A percentile compares a stretch with the other conserved stretches of the same genome.
Conservation (phyloP, 2,797 vertebrate genomes). For the Takifugu ocellatus region DNA sequence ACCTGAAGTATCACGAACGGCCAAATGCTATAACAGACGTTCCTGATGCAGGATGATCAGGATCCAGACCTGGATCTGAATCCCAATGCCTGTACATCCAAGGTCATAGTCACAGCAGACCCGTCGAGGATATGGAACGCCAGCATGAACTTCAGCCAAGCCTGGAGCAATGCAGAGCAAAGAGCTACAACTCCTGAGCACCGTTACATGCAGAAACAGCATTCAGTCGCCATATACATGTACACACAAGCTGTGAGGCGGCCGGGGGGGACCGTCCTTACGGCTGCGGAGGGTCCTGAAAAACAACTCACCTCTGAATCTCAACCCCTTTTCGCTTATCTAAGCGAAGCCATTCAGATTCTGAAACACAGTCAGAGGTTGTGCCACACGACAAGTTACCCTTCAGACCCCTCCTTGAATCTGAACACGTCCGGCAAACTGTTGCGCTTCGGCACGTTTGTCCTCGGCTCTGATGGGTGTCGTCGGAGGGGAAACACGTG, state of each 20-base stretch:
- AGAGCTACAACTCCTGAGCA: conserved; percentile 20
- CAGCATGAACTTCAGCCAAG: conserved; percentile 14
- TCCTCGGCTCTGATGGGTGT: conserved; percentile 12
- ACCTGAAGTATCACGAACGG: not conserved
- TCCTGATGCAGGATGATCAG: not conserved
- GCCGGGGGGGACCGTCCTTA: not conserved
- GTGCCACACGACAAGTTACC: conserved; percentile 25
- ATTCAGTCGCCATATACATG: conserved; percentile 25
- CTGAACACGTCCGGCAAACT: conserved; percentile 17
- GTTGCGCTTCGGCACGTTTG: conserved; percentile 38
- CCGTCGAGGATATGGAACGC: conserved; percentile 2
- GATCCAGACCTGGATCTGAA: not conserved
- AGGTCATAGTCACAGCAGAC: conserved; percentile 19
- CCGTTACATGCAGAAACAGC: conserved; percentile 31
- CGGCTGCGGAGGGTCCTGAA: not conserved
- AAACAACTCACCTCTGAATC: conserved; percentile 1
- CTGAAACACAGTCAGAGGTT: conserved; percentile 40
- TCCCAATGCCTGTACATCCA: conserved; percentile 18
- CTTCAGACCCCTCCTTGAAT: conserved; percentile 7
- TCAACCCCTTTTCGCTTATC: conserved; percentile 17
- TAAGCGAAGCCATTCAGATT: conserved; percentile 45
- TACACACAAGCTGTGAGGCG: conserved; percentile 9
- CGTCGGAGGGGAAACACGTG: conserved; percentile 5
- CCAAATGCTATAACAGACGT: too few species aligned
- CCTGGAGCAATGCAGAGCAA: conserved; percentile 19